phyloP scores from a whole-genome alignment of 1,140 invertebrate genomes.

The Caerostris extrusa region DNA sequence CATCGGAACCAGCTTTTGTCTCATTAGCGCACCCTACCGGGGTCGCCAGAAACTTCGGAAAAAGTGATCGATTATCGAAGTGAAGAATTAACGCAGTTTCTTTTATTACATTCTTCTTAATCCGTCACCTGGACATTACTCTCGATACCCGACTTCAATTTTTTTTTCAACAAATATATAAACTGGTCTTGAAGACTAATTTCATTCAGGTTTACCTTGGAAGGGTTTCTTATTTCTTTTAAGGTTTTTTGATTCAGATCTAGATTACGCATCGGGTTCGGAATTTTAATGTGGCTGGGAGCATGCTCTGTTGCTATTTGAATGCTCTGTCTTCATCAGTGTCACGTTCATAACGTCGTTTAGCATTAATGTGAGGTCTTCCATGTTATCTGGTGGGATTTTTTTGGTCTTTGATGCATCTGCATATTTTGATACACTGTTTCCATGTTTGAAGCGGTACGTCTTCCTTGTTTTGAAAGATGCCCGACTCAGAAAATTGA shows the following conservation, averaged over 20 bases:
- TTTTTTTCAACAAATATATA: not conserved
- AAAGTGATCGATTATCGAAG: not conserved
- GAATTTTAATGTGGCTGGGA: not conserved
- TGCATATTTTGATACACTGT: constrained; percentile 21
- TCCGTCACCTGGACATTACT: constrained; percentile 12
- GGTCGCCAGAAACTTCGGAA: not conserved
- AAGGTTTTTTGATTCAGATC: not conserved
- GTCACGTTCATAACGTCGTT: not conserved
- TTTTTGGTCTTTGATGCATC: constrained; percentile 8
- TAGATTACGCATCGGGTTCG: not conserved
- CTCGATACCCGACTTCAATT: not conserved
- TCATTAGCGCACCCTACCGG: not conserved
- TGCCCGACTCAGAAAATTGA: not conserved
- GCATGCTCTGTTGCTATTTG: not conserved
- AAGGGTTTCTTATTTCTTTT: not conserved
- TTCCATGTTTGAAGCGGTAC: not conserved
- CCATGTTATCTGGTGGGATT: not conserved
- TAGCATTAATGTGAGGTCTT: not conserved
- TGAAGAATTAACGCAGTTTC: constrained; percentile 6
- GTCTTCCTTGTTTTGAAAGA: not conserved
- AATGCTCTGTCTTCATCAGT: not conserved
- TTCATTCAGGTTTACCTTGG: not conserved
- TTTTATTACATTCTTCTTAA: not conserved
- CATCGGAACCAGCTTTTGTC: not conserved
- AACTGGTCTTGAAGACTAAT: not conserved